These are phyloP conservation scores for Calliopsis andreniformis DNA, from an alignment of 1,140 invertebrate genomes.

Conservation along the genomic window DNA sequence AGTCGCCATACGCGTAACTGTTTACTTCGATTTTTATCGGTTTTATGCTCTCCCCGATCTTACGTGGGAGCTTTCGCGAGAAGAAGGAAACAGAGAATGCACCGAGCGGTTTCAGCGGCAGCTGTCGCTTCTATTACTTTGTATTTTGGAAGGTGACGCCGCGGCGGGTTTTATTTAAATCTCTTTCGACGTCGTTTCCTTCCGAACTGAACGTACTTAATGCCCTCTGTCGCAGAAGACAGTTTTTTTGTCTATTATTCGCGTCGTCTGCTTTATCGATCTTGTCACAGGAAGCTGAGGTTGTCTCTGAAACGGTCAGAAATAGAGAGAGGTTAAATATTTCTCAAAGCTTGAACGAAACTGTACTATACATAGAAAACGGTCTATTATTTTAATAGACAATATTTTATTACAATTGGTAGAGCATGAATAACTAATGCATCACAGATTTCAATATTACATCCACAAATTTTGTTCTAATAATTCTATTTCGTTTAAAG, in stretches of 20 bases:
- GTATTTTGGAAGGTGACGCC: constrained; percentile 48
- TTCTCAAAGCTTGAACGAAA: too few relatives aligned
- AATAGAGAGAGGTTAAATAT: too few relatives aligned
- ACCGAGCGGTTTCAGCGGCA: constrained; percentile 33
- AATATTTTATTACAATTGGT: too few relatives aligned
- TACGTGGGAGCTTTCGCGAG: constrained; percentile 30
- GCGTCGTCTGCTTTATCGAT: neutral
- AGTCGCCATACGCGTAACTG: constrained; percentile 33
- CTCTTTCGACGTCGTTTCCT: constrained; percentile 16
- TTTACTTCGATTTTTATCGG: constrained; percentile 58
- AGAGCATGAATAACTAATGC: too few relatives aligned
- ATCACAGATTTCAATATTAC: too few relatives aligned
- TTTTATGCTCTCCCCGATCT: constrained; percentile 47
- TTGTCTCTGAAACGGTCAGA: neutral
- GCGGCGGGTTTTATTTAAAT: constrained; percentile 49
- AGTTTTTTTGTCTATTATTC: constrained; percentile 19
- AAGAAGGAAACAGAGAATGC: constrained; percentile 16
- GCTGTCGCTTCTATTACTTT: constrained; percentile 57
- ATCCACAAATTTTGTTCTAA: too few relatives aligned
- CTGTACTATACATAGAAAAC: too few relatives aligned
- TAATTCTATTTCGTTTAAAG: too few relatives aligned
- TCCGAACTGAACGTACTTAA: constrained; percentile 28
- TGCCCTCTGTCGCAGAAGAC: neutral
- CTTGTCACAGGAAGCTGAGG: neutral
- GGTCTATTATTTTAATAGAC: too few relatives aligned